phyloP scores from a whole-genome alignment of 2,888 invertebrate species.

The Ferdinandea cuprea region DNA sequence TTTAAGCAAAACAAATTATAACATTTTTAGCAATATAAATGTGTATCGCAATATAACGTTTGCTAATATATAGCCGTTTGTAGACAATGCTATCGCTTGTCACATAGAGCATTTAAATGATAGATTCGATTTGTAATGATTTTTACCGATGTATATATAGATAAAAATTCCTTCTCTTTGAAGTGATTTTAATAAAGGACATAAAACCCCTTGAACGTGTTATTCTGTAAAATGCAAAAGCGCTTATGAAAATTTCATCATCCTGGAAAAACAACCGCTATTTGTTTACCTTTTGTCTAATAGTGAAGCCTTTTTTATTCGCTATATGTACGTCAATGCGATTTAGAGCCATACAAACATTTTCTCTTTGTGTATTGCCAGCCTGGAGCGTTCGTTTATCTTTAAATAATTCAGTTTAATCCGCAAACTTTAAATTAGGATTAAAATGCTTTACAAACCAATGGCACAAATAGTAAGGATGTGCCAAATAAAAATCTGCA shows the following conservation, averaged over 20 bases:
- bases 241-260: slow-evolving; percentile 53
- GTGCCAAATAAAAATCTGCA: not conserved
- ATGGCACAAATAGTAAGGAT: slow-evolving; percentile 8
- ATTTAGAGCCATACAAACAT: slow-evolving; percentile 64
- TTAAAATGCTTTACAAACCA: slow-evolving; percentile 57
- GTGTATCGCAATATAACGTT: no score
- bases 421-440: slow-evolving; percentile 59
- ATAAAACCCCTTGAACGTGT: no score
- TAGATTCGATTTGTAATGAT: no score
- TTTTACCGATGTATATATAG: no score
- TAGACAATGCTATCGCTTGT: no score
- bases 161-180: no score
- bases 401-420: slow-evolving; percentile 50
- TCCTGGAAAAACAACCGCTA: slow-evolving; percentile 33
- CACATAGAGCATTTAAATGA: no score
- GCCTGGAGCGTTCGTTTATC: slow-evolving; percentile 17
- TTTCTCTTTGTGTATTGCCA: slow-evolving; percentile 33
- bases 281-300: slow-evolving; percentile 6
- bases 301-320: slow-evolving; percentile 4
- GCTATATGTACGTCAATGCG: slow-evolving; percentile 43
- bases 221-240: slow-evolving; percentile 9
- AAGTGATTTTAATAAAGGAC: no score
- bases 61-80: no score
- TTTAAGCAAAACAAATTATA: no score
- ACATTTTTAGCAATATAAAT: no score